Base-by-base conservation (phyloP, 2,797 vertebrate species). In the Sebastes minor region DNA sequence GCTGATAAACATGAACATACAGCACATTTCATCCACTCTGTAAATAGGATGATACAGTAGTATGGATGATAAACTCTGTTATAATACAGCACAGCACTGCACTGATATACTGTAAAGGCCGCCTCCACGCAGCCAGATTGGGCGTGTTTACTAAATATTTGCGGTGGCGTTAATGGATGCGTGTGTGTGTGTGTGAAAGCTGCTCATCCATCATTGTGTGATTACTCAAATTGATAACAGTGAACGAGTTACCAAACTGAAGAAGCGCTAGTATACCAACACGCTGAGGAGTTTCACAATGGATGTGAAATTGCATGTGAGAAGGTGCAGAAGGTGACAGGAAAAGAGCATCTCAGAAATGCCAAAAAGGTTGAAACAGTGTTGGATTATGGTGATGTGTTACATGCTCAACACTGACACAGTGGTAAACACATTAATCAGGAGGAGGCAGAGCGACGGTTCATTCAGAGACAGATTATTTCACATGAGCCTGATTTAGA, bases 141-240 rank as follows among this genome's bases (percentile, higher is more conserved):
- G 30, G 71, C 13, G 1, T 49, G 74, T 66, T 75, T 63, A 32
- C 67, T 23, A 38, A 62, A 60, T 68, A 72, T 75, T 78, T 56
- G 33, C n/a, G 2, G 22, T 20, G 27, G 23, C 9, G 5, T 33
- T 65, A 60, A 55, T 27, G 42, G 6, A 10, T 49, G 35, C 8
- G 13, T 23, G n/a, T 32, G 61, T 57, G 18, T 18, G 42, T 46
- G 61, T 57, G 18, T 61, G 9, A 42, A 73, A 67, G 10, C 32
- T 61, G 38, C 13, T 71, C 30, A 53, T 74, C 52, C 46, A 22
- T 42, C 20, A 46, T 12, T 16, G 27, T 53, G 59, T 53, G 49
- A 63, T 52, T 69, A 23, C 49, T 55, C 49, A 74, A 35, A 52
- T 5, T 57, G 30, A 64, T 52, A 22, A 25, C 13, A 22, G 33